Percentiles rank a stretch among this genome's conserved stretches.
Conservation (phyloP, 2,113 vertebrate species). For the Limanda limanda region DNA sequence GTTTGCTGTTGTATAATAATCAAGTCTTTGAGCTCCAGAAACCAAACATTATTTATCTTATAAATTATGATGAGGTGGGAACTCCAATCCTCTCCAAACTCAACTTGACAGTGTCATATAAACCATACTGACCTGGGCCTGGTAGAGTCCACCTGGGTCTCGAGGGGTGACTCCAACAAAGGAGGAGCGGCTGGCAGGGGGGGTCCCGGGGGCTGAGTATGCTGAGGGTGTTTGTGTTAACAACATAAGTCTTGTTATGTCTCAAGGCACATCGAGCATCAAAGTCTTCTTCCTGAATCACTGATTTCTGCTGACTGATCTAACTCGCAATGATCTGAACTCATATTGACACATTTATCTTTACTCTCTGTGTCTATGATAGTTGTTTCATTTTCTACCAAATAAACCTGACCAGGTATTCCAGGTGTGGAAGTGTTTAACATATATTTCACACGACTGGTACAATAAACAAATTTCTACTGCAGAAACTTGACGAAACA, state of each 20-base stretch:
- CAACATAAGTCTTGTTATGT: conserved; percentile 39
- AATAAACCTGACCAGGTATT: conserved; percentile 22
- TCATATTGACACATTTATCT: not conserved
- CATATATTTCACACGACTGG: not conserved
- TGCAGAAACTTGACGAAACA: not conserved
- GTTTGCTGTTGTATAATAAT: not conserved
- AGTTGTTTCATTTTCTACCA: not conserved
- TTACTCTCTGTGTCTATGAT: not conserved
- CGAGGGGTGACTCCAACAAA: conserved; percentile 95
- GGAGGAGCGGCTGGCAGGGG: conserved; percentile 95
- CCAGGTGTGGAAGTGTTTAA: conserved; percentile 16
- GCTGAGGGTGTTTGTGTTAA: conserved; percentile 81
- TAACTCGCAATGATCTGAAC: not conserved
- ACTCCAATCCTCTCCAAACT: not conserved
- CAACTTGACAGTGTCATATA: not conserved
- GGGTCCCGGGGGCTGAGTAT: conserved; percentile 93
- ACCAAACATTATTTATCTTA: not conserved
- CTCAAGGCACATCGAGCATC: not conserved
- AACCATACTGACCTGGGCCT: conserved; percentile 89
- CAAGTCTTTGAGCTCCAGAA: not conserved
- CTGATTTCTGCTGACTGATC: not conserved
- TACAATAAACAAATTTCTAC: not conserved
- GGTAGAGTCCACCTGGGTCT: conserved; percentile 93
- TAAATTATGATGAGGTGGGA: not conserved
- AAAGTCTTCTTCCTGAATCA: not conserved